Conservation (phyloP, 2,797 vertebrate genomes). For the Iguana delicatissima region DNA sequence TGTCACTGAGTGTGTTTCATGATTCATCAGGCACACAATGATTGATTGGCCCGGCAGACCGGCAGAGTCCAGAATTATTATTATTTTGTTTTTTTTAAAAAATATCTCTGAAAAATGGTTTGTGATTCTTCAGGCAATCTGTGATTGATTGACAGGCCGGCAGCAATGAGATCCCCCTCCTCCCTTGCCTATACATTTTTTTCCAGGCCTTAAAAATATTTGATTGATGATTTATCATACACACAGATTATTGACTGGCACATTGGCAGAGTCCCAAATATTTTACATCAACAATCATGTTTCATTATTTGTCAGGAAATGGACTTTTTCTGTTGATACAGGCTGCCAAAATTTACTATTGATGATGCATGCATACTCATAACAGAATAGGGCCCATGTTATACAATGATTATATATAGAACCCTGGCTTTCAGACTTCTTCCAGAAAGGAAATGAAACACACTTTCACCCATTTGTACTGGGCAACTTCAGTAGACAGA, state of each 20-base stretch:
- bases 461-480: no score
- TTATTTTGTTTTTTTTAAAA: constrained; percentile 43
- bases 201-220: constrained; percentile 47
- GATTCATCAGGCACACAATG: constrained; percentile 70
- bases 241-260: constrained; percentile 61
- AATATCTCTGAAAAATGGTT: constrained; percentile 54
- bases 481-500: no score
- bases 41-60: constrained; percentile 71
- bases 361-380: constrained; percentile 25
- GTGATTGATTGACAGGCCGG: constrained; percentile 60
- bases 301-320: constrained; percentile 66
- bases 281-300: constrained; percentile 61
- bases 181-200: constrained; percentile 19
- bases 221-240: constrained; percentile 58
- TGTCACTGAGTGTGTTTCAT: constrained; percentile 66
- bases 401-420: no score
- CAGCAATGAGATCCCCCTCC: constrained; percentile 37
- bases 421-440: no score
- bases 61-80: constrained; percentile 60
- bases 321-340: constrained; percentile 49
- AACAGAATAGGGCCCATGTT: neutral
- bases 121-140: constrained; percentile 64
- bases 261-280: constrained; percentile 52
- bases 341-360: constrained; percentile 43
- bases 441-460: no score